A percentile compares a stretch with the other conserved stretches of the same genome.
Conservation (phyloP, 2,888 invertebrate genomes). For the Erannis defoliaria region DNA sequence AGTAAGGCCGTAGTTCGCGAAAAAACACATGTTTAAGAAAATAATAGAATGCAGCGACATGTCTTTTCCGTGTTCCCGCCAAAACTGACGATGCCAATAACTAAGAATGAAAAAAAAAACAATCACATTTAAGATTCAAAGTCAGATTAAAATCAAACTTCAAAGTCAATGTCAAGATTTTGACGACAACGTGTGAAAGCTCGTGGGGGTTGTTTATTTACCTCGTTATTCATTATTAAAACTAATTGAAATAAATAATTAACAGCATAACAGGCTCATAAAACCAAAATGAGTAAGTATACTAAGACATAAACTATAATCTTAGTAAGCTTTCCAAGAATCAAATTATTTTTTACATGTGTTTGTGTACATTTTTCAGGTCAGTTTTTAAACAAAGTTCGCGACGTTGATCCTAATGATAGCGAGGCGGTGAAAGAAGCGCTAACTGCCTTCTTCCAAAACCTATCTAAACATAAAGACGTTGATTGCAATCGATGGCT, state of each 20-base stretch:
- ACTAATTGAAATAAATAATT: background rate
- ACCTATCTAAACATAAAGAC: slow-evolving; percentile 62
- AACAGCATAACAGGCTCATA: background rate
- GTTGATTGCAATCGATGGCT: slow-evolving; percentile 64
- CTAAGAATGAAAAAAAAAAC: too few relatives aligned
- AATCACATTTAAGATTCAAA: too few relatives aligned
- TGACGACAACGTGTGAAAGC: background rate
- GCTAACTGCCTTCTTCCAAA: slow-evolving; percentile 67
- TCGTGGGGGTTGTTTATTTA: slow-evolving; percentile 51
- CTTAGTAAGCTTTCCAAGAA: background rate
- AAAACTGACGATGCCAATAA: too few relatives aligned
- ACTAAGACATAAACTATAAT: background rate
- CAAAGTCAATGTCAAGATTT: background rate
- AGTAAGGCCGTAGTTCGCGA: too few relatives aligned
- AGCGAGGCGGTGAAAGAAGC: slow-evolving; percentile 74
- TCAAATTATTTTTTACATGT: background rate
- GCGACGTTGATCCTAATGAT: slow-evolving; percentile 71
- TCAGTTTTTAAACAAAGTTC: slow-evolving; percentile 71
- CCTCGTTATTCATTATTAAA: background rate
- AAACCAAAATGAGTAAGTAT: slow-evolving; percentile 40
- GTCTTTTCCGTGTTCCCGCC: too few relatives aligned
- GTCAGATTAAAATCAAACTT: too few relatives aligned
- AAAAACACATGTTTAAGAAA: too few relatives aligned
- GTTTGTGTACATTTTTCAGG: slow-evolving; percentile 54
- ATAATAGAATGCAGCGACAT: too few relatives aligned